These are phyloP conservation scores for Bradysia coprophila DNA, from an alignment of 1,140 invertebrate species.

Conservation along the genomic window DNA sequence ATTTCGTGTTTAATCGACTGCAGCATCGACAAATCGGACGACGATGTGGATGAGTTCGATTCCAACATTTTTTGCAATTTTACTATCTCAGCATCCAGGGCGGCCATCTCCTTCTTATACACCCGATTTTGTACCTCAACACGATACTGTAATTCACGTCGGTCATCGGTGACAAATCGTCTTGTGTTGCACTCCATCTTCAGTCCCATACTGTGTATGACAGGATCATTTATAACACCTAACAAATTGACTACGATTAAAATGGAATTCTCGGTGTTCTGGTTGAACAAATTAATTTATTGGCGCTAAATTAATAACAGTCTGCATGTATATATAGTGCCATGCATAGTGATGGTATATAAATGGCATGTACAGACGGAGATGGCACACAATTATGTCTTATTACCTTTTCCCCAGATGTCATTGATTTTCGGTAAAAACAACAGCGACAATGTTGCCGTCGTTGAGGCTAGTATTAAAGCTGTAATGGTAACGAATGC, in stretches of 20 bases:
- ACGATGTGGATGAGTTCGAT: constrained; percentile 26
- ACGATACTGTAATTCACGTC: constrained; percentile 60
- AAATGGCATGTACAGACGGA: too few relatives aligned
- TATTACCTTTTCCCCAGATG: constrained; percentile 35
- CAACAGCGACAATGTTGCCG: constrained; percentile 64
- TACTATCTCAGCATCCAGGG: constrained; percentile 60
- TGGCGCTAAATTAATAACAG: not conserved
- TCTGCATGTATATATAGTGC: too few relatives aligned
- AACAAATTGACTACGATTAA: too few relatives aligned
- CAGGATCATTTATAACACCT: constrained; percentile 51
- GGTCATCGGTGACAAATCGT: constrained; percentile 49
- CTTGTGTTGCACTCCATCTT: constrained; percentile 77
- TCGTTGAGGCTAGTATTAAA: constrained; percentile 69
- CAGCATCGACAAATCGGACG: constrained; percentile 30
- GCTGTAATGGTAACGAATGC: constrained; percentile 67
- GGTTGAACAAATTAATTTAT: not conserved
- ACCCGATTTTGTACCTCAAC: constrained; percentile 83
- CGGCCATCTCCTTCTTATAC: constrained; percentile 63
- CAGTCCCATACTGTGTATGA: constrained; percentile 72
- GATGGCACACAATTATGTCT: too few relatives aligned
- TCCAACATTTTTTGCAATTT: constrained; percentile 51
- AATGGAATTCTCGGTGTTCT: not conserved
- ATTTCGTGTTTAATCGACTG: constrained; percentile 5
- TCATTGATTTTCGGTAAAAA: constrained; percentile 70
- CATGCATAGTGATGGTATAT: too few relatives aligned